Evolutionary conservation across 2,888 invertebrate species (phyloP).

Genomic region (Patella pellucida): DNA sequence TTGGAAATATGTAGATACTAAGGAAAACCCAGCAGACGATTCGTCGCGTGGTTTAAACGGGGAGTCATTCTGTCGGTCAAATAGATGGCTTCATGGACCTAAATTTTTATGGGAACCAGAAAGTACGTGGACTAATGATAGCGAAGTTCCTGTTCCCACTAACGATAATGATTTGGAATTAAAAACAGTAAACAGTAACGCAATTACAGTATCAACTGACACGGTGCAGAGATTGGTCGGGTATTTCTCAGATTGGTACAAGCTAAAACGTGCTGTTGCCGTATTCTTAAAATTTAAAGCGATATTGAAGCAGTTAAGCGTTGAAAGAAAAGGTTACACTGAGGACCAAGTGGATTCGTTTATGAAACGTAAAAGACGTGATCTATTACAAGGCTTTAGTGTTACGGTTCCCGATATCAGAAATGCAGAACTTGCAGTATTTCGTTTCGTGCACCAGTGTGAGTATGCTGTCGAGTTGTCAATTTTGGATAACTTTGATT

Average conservation of each 20-base stretch:
- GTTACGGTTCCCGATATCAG: no score
- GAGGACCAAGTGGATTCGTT: neutral
- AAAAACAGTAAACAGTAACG: no score
- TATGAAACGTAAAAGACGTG: neutral
- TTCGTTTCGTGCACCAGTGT: no score
- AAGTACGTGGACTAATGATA: no score
- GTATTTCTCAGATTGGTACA: slow-evolving; percentile 5
- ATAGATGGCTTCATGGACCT: slow-evolving; percentile 22
- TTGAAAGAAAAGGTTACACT: neutral
- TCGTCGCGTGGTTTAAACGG: slow-evolving; percentile 23
- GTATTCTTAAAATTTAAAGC: neutral
- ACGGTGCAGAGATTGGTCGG: neutral
- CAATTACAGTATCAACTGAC: no score
- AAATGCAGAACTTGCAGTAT: no score
- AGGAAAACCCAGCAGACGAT: slow-evolving; percentile 29
- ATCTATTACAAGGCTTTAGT: no score
- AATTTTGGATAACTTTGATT: no score
- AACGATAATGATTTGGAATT: no score
- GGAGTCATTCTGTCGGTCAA: neutral
- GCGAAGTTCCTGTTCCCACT: no score
- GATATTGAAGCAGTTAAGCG: neutral
- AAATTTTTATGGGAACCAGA: slow-evolving; percentile 19
- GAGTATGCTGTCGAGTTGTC: no score
- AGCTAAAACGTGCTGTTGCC: neutral
- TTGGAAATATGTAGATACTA: slow-evolving; percentile 28